These are phyloP conservation scores for Lissocephala sabroskyi DNA, from an alignment of 2,888 invertebrate genomes.

Conservation along the genomic window DNA sequence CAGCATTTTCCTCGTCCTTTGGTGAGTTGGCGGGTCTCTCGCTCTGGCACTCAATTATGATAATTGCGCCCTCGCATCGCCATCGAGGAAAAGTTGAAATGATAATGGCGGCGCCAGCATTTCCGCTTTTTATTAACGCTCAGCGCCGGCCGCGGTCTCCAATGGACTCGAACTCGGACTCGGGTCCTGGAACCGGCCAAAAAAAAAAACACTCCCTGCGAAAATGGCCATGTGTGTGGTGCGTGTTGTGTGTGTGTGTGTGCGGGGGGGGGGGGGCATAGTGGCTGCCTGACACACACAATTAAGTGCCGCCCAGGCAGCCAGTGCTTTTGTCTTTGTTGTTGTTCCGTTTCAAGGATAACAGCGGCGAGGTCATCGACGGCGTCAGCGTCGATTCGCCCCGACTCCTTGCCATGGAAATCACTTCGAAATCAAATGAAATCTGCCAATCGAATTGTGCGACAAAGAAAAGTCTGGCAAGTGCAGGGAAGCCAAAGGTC, in stretches of 20 bases:
- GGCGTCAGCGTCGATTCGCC: slow-evolving; percentile 2
- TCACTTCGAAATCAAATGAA: too few relatives aligned
- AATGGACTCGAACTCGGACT: too few relatives aligned
- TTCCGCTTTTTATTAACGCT: slow-evolving; percentile 60
- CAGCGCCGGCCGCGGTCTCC: too few relatives aligned
- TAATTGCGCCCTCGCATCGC: slow-evolving; percentile 39
- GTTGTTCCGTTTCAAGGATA: slow-evolving; percentile 38
- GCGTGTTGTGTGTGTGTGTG: slow-evolving; percentile 22
- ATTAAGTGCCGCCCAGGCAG: slow-evolving; percentile 39
- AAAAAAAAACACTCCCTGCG: slow-evolving; percentile 42
- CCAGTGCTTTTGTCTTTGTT: background rate
- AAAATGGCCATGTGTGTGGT: slow-evolving; percentile 10
- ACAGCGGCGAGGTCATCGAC: slow-evolving; percentile 16
- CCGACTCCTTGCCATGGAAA: too few relatives aligned
- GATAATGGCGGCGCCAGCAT: slow-evolving; percentile 65
- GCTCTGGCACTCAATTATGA: slow-evolving; percentile 44
- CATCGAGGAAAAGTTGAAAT: slow-evolving; percentile 32
- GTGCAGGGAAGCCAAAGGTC: too few relatives aligned
- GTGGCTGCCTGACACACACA: slow-evolving; percentile 59
- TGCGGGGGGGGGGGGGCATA: slow-evolving; percentile 30
- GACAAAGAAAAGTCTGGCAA: too few relatives aligned
- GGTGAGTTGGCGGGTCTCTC: too few relatives aligned
- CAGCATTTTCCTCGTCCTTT: too few relatives aligned
- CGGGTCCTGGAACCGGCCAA: too few relatives aligned
- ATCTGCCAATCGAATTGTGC: too few relatives aligned